phyloP scores from a whole-genome alignment of 2,113 vertebrate species.

The Pachycephala philippinensis region DNA sequence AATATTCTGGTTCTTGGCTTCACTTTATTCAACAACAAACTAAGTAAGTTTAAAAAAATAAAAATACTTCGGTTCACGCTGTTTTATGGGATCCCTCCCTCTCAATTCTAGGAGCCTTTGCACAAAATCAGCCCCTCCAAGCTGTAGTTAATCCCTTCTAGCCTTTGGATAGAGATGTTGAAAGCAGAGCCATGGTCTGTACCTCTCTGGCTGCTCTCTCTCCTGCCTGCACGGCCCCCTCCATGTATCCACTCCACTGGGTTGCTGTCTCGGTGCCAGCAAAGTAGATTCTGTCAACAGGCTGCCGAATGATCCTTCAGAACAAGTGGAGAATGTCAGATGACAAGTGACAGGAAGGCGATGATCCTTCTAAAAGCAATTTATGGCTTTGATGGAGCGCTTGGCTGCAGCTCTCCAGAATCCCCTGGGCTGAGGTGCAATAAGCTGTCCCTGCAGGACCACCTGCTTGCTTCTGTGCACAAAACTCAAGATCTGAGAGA shows the following conservation, averaged over 20 bases:
- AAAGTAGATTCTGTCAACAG: constrained; percentile 75
- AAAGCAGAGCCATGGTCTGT: neutral
- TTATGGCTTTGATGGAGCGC: neutral
- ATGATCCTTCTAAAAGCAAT: neutral
- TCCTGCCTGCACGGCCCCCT: constrained; percentile 81
- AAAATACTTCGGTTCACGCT: neutral
- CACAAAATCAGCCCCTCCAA: neutral
- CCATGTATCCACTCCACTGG: constrained; percentile 85
- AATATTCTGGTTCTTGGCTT: neutral
- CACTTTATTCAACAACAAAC: neutral
- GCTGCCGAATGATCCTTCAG: constrained; percentile 78
- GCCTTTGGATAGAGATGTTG: neutral
- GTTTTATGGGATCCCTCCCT: neutral
- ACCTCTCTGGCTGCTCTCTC: constrained; percentile 83
- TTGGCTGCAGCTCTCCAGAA: neutral
- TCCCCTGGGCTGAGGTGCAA: neutral
- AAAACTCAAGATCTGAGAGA: neutral
- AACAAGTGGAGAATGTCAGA: constrained; percentile 37
- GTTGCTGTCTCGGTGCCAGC: constrained; percentile 84
- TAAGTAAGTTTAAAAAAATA: neutral
- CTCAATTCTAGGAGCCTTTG: neutral
- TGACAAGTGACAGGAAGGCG: neutral
- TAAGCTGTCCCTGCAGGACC: neutral
- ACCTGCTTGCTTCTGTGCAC: neutral
- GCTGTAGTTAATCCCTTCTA: neutral